A percentile compares a stretch with the other conserved stretches of the same genome.
Evolutionary conservation across 2,113 vertebrate genomes (phyloP).

Genomic region (Macrotis lagotis): DNA sequence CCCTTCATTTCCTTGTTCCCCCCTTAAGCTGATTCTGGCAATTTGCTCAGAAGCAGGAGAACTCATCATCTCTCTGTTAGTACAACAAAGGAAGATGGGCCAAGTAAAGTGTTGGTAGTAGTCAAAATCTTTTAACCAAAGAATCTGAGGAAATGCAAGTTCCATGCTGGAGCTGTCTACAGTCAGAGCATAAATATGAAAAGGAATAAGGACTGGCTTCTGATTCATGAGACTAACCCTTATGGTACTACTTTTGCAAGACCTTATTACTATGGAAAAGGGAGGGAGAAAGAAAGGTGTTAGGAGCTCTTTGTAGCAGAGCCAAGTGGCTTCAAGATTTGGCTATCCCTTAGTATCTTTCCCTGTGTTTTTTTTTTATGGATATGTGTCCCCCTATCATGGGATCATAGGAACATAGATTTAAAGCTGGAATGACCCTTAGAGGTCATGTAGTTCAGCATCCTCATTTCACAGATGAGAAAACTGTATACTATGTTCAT

Average conservation of each 20-base stretch:
- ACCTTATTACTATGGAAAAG: neutral
- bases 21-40: neutral
- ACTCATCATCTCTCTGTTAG: neutral
- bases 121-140: neutral
- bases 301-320: neutral
- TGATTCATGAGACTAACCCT: neutral
- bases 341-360: neutral
- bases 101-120: neutral
- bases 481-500: neutral
- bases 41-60: neutral
- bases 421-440: neutral
- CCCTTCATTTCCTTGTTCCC: neutral
- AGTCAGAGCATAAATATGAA: neutral
- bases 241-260: neutral
- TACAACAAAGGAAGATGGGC: neutral
- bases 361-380: neutral
- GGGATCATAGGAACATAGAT: neutral
- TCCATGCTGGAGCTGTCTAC: neutral
- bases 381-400: neutral
- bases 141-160: neutral
- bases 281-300: neutral
- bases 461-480: slow-evolving; percentile 1
- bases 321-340: neutral
- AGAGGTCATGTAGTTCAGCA: neutral
- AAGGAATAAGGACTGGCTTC: neutral